phyloP scores from a whole-genome alignment of 2,113 vertebrate species.

The Camelus bactrianus region DNA sequence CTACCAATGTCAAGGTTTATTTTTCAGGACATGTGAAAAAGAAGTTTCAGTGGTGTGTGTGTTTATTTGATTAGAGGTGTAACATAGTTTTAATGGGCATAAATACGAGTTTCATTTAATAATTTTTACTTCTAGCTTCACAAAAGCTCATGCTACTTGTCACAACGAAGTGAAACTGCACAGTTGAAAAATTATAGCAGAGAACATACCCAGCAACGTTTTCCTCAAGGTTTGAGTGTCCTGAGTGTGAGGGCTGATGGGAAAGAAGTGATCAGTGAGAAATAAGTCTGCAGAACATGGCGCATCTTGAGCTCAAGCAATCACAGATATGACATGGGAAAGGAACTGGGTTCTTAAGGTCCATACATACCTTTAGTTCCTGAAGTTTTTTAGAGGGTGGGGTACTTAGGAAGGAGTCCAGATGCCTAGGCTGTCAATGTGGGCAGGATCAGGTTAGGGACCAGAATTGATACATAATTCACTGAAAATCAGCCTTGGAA shows the following conservation, averaged over 20 bases:
- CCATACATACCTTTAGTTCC: neutral
- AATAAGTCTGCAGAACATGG: neutral
- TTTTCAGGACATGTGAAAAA: conserved; percentile 50
- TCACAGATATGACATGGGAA: neutral
- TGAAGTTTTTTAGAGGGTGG: neutral
- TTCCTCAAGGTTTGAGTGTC: neutral
- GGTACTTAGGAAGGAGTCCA: neutral
- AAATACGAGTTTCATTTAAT: neutral
- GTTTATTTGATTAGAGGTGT: neutral
- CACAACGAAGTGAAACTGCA: neutral
- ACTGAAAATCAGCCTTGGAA: neutral
- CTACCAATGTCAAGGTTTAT: neutral
- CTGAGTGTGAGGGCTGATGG: neutral
- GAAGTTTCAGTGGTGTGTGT: conserved; percentile 49
- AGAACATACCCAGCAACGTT: neutral
- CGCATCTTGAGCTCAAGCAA: neutral
- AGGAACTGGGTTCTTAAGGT: neutral
- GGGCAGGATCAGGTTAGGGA: neutral
- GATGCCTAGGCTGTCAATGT: neutral
- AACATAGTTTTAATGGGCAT: neutral
- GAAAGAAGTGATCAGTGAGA: neutral
- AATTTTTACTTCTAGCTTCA: conserved; percentile 31
- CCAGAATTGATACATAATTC: neutral
- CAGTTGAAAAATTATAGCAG: neutral
- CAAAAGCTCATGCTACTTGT: neutral